These are phyloP conservation scores for Pristionchus fissidentatus DNA, from an alignment of 2,888 invertebrate genomes.

Conservation along the genomic window DNA sequence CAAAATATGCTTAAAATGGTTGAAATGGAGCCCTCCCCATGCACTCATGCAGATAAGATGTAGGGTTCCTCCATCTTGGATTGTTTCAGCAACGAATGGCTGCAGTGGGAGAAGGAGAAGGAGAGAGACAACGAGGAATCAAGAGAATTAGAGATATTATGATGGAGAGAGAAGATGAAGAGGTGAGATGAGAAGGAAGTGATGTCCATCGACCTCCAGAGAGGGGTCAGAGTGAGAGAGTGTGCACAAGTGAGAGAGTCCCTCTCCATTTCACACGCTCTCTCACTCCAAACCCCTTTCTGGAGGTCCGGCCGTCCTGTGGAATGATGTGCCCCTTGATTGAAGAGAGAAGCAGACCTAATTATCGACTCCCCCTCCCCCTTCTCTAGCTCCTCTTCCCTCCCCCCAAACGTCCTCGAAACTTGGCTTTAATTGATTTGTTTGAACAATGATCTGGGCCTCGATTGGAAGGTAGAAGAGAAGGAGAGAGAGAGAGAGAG, in stretches of 20 bases:
- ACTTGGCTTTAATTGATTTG: constrained; percentile 58
- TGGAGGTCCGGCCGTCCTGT: too few relatives aligned
- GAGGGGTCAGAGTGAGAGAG: too few relatives aligned
- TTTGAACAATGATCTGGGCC: constrained; percentile 54
- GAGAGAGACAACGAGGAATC: constrained; percentile 87
- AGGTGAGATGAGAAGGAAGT: not conserved
- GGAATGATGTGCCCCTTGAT: too few relatives aligned
- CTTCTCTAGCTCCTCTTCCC: constrained; percentile 5
- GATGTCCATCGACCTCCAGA: not conserved
- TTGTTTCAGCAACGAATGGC: constrained; percentile 83
- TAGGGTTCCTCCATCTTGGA: not conserved
- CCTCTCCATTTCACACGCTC: not conserved
- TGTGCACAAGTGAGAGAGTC: too few relatives aligned
- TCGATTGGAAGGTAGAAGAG: constrained; percentile 17
- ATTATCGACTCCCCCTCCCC: constrained; percentile 20
- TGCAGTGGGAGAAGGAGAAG: constrained; percentile 87
- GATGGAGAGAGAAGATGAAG: constrained; percentile 57
- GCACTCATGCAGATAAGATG: not conserved
- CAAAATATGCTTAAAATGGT: too few relatives aligned
- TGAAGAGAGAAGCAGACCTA: not conserved
- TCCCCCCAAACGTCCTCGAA: constrained; percentile 54
- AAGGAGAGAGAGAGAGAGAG: not conserved
- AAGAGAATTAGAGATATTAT: too few relatives aligned
- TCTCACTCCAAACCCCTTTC: too few relatives aligned
- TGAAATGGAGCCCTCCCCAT: not conserved